A percentile compares a stretch with the other conserved stretches of the same genome.
Conservation (phyloP, 2,888 invertebrate genomes). For the Phyllotreta cruciferae region DNA sequence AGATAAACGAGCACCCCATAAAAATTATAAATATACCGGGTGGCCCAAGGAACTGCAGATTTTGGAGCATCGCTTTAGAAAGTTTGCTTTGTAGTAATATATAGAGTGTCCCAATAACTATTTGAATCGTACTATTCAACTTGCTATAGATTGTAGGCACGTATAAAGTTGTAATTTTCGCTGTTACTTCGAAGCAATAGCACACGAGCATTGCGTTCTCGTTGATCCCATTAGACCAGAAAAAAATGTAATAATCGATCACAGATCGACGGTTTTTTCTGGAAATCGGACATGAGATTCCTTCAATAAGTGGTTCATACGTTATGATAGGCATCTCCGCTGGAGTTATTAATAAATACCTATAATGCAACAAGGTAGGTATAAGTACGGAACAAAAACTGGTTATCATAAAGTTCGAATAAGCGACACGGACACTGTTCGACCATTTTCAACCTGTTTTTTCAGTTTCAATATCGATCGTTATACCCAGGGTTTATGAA, state of each 20-base stretch:
- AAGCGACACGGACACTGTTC: slow-evolving; percentile 31
- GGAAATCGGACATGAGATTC: slow-evolving; percentile 24
- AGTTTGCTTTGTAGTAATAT: no score
- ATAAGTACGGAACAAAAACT: slow-evolving; percentile 29
- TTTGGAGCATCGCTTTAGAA: no score
- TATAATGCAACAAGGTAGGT: slow-evolving; percentile 28
- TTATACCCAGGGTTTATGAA: slow-evolving; percentile 32
- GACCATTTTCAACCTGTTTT: slow-evolving; percentile 26
- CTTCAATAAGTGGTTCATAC: slow-evolving; percentile 20
- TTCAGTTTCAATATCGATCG: slow-evolving; percentile 30
- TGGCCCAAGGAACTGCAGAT: no score
- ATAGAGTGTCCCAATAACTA: no score
- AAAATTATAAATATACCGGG: no score
- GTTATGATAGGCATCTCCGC: slow-evolving; percentile 29
- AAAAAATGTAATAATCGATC: slow-evolving; percentile 23
- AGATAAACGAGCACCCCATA: not conserved
- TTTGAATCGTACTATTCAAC: no score
- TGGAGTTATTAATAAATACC: slow-evolving; percentile 34
- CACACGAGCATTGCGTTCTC: slow-evolving; percentile 5
- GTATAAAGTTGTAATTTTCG: no score
- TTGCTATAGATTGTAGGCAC: no score
- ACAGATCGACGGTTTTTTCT: slow-evolving; percentile 23
- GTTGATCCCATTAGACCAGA: slow-evolving; percentile 4
- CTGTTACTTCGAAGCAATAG: no score
- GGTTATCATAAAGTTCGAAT: slow-evolving; percentile 27